Evolutionary conservation across 2,113 vertebrate species (phyloP).

Genomic region (Calidris pygmaea): DNA sequence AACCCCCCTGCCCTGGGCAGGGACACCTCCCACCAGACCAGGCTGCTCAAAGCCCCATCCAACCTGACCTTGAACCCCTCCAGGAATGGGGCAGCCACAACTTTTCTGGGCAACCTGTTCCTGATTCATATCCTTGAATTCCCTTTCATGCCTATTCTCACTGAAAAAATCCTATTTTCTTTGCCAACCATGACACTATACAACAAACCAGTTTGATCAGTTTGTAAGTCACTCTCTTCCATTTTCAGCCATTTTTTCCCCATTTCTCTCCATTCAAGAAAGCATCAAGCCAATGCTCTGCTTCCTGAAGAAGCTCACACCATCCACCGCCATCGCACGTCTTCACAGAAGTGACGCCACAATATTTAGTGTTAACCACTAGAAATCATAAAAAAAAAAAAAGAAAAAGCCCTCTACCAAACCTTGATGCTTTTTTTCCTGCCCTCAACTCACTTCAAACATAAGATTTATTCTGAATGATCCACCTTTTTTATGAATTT

Average conservation of each 20-base stretch:
- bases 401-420: neutral
- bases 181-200: neutral
- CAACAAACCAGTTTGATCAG: fast-evolving
- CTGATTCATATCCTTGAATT: neutral
- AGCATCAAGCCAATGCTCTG: fast-evolving
- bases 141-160: neutral
- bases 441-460: neutral
- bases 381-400: neutral
- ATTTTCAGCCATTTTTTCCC: neutral
- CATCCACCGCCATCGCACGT: fast-evolving
- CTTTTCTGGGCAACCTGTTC: neutral
- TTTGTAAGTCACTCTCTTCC: neutral
- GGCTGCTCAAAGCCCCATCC: neutral
- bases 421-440: neutral
- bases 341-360: neutral
- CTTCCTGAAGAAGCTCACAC: fast-evolving
- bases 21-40: neutral
- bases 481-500: neutral
- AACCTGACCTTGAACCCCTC: neutral
- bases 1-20: neutral
- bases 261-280: no score
- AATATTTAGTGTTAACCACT: neutral
- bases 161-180: fast-evolving
- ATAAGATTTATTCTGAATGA: neutral
- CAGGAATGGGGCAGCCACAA: neutral